These are phyloP conservation scores for Phoeniculus purpureus DNA, from an alignment of 2,797 vertebrate genomes.

Conservation along the genomic window DNA sequence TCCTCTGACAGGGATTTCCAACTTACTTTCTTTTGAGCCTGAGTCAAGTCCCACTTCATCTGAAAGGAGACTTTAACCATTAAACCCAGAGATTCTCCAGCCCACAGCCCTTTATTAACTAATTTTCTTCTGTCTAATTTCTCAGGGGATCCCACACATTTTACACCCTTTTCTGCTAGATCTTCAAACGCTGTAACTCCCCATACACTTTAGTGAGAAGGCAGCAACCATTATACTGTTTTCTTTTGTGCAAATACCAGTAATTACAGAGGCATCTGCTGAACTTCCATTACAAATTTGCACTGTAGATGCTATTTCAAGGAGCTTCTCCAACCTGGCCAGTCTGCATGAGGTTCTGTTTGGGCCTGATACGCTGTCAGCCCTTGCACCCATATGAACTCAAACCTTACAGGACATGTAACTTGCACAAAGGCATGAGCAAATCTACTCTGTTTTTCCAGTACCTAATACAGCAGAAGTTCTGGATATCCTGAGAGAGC, in stretches of 20 bases:
- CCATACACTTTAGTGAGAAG: background rate
- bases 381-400: background rate
- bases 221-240: background rate
- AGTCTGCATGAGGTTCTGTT: background rate
- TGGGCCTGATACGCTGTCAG: background rate
- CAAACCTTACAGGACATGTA: background rate
- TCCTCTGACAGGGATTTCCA: background rate
- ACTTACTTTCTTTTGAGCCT: background rate
- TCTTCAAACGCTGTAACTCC: background rate
- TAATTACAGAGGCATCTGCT: background rate
- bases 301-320: background rate
- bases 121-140: background rate
- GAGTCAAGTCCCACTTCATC: background rate
- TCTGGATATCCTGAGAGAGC: background rate
- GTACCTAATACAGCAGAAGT: background rate
- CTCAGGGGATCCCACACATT: background rate
- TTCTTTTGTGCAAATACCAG: background rate
- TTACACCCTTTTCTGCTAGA: background rate
- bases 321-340: background rate
- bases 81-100: background rate
- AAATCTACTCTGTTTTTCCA: background rate
- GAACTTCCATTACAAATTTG: background rate
- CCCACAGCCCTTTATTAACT: background rate
- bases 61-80: background rate
- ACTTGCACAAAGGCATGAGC: background rate